These are phyloP conservation scores for Platyrinchus mystaceus DNA, from an alignment of 2,797 vertebrate species.

Conservation along the genomic window DNA sequence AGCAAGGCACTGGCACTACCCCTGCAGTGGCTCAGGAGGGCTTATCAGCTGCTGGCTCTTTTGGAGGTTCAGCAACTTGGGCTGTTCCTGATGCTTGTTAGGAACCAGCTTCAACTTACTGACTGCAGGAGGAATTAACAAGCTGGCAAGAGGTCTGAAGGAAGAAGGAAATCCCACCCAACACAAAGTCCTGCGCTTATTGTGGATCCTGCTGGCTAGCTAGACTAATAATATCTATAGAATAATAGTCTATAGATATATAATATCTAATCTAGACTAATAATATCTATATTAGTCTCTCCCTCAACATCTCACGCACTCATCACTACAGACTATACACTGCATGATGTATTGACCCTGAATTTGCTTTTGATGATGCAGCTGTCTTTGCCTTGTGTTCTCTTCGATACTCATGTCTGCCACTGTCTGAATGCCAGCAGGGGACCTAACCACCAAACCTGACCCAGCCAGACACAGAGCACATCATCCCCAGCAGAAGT, in stretches of 20 bases:
- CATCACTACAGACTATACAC: not conserved
- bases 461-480: not conserved
- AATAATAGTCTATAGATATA: too few relatives aligned
- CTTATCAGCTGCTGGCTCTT: not conserved
- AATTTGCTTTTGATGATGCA: not conserved
- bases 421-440: not conserved
- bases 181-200: not conserved
- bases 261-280: too few relatives aligned
- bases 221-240: too few relatives aligned
- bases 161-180: not conserved
- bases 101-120: not conserved
- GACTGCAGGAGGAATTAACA: not conserved
- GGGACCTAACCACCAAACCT: not conserved
- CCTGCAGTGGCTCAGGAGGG: not conserved
- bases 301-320: not conserved
- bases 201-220: not conserved
- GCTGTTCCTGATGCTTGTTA: not conserved
- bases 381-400: not conserved
- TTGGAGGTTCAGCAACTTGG: not conserved
- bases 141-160: not conserved
- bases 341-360: accelerated
- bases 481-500: not conserved
- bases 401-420: not conserved
- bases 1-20: not conserved
- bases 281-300: not conserved